Conservation (phyloP, 2,797 vertebrate genomes). For the Crenichthys baileyi region DNA sequence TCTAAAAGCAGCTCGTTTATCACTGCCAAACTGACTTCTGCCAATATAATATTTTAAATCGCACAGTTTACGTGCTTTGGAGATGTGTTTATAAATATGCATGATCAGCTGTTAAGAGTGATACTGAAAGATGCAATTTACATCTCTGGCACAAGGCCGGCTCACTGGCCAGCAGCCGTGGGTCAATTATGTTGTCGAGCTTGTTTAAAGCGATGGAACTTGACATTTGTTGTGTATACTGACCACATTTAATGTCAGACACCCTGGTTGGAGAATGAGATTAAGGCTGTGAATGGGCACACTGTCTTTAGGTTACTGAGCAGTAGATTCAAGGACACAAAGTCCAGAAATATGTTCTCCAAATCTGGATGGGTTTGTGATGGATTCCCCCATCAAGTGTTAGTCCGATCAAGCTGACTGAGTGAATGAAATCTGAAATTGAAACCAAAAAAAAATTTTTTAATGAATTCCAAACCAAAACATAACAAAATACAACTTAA, state of each 20-base stretch:
- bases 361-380: conserved; percentile 3
- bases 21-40: conserved; percentile 12
- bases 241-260: conserved; percentile 19
- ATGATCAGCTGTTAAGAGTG: conserved; percentile 37
- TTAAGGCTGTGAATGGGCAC: conserved; percentile 27
- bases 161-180: conserved; percentile 31
- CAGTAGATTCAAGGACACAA: conserved; percentile 3
- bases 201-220: conserved; percentile 45
- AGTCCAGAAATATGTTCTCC: conserved; percentile 9
- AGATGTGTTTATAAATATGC: conserved; percentile 15
- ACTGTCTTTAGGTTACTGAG: conserved; percentile 21
- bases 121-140: conserved; percentile 46
- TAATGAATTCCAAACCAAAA: too few relatives aligned
- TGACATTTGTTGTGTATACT: conserved; percentile 27
- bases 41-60: conserved; percentile 4
- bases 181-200: conserved; percentile 39
- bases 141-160: conserved; percentile 28
- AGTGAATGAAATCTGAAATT: neutral
- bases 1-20: conserved; percentile 21
- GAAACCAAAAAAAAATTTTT: too few relatives aligned
- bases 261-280: conserved; percentile 17
- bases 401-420: neutral
- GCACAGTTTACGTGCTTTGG: neutral
- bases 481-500: neutral
- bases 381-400: neutral